Percentiles rank a stretch among this genome's conserved stretches.
phyloP scores from a whole-genome alignment of 1,140 invertebrate genomes.

The Drosophila kanapiae region DNA sequence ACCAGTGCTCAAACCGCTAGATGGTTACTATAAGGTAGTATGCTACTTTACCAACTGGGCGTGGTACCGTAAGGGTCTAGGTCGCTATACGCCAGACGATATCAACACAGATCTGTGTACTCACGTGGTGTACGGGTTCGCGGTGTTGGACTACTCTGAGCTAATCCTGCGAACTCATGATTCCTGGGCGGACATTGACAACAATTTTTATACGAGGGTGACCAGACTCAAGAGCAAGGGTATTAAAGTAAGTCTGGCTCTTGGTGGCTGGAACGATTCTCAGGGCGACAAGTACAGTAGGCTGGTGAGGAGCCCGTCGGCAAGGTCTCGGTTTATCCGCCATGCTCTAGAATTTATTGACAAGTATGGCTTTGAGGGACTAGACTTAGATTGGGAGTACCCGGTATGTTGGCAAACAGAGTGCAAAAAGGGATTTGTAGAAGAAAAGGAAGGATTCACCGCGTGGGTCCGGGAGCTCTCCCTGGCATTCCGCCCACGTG shows the following conservation, averaged over 20 bases:
- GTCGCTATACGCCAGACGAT: conserved; percentile 93
- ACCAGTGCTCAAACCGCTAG: conserved; percentile 83
- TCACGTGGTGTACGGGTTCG: conserved; percentile 96
- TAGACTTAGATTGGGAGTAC: conserved; percentile 97
- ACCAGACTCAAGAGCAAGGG: conserved; percentile 92
- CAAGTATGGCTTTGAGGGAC: conserved; percentile 94
- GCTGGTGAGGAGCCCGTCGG: conserved; percentile 90
- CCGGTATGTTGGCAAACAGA: conserved; percentile 90
- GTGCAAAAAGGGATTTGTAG: conserved; percentile 92
- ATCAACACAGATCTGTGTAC: conserved; percentile 95
- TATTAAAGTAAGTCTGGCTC: conserved; percentile 92
- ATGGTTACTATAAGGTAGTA: conserved; percentile 90
- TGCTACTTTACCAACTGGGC: conserved; percentile 98
- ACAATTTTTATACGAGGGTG: conserved; percentile 94
- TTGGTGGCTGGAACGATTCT: conserved; percentile 97
- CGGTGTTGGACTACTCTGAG: conserved; percentile 92
- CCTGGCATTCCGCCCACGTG: conserved; percentile 90
- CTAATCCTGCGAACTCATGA: conserved; percentile 93
- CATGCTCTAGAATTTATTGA: conserved; percentile 92
- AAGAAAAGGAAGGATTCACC: conserved; percentile 93
- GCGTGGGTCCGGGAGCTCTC: conserved; percentile 91
- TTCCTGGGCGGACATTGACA: conserved; percentile 95
- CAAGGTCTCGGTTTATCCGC: conserved; percentile 90
- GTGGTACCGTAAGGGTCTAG: conserved; percentile 93
- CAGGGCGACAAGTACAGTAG: conserved; percentile 94